Evolutionary conservation across 2,797 vertebrate species (phyloP), one percentile per base, ranked within the genome.

Genomic region (Pangasius macronema): DNA sequence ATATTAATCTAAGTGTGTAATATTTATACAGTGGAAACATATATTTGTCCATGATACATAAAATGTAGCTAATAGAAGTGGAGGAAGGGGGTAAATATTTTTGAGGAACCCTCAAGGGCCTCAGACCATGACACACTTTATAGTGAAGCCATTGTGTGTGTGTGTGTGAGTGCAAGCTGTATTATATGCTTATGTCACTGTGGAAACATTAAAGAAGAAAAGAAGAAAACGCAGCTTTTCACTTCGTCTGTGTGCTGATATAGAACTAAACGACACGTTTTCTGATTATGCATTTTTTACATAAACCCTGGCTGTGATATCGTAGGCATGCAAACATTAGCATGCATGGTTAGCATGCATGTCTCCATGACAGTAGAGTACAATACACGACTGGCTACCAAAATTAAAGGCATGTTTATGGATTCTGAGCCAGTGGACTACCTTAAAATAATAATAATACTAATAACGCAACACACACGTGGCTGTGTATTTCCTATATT

Each of bases 291-390:
- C 18, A 5, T 85, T 18, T 55, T 46, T 30, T 55, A 68, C 46
- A 5, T 51, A 16, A 33, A 27, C 33, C n/a, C 73, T 20, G 27
- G 27, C 36, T 8, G 27, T 61, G 42, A 65, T n/a, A 3, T 84
- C 27, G 27, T 22, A 86, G n/a, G 36, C 84, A 77, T 86, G 87
- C 87, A 83, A 77, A 86, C 87, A 86, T 46, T 51, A 51, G 73
- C 84, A 85, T 85, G 73, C 84, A 86, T 16, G 13, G 46, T 46
- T 82, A 85, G 7, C 68, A 88, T 75, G 87, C 87, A 82, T 18
- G 79, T 82, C 13, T 55, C 55, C 36, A 68, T 49, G 55, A 61
- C 55, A 61, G 39, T 72, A 30, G 46, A 49, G 65, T 20, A 72
- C 20, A 36, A 18, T 55, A 27, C 39, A 10, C 3, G 72, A 61